Base-by-base conservation (phyloP, 1,140 invertebrate genomes). In the Bombus terrestris region DNA sequence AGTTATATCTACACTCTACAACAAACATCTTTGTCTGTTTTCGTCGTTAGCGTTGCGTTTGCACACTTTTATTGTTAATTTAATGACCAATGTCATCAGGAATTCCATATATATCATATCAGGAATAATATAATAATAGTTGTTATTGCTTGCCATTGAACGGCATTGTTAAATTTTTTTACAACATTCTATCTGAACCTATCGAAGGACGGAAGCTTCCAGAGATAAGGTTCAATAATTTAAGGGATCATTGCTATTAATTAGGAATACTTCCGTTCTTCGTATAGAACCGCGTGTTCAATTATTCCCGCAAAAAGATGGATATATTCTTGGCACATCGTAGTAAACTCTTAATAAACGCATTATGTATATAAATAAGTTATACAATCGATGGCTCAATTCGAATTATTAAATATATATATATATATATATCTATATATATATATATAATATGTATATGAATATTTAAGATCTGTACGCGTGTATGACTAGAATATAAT, bases 401-500 rank as follows among this genome's bases (percentile, higher is more conserved):
- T 85, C 64, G 66, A 86, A 90, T 88, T 88, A 86, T 82, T 86
- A 90, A 85, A 90, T 90, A 91, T 91, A 90, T 88, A 89, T 89
- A 90, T 89, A 90, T 90, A 91, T 91, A 90, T 89, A 89, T 89
- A 89, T 89, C 88, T 94, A 88, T 92, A 88, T 93, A 92, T 92
- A 62, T 62, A 62, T 62, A 62, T 62, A 92, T 93, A 94, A 91
- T 87, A 93, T 94, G 90, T 92, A 93, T 93, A 88, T 91, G 86
- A 86, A 88, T 91, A 91, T 89, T 87, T 81, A 89, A 88, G 84
- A 92, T 89, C 82, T 91, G 87, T 88, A 89, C 89, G 81, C 86
- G 75, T 87, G 81, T 88, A 90, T 89, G 81, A 85, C 83, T 88
- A 84, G 82, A 84, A 88, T 85, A 83, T 77, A 91, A 85, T 76